Conservation (phyloP, 2,113 vertebrate species). For the Lepisosteus osseus region DNA sequence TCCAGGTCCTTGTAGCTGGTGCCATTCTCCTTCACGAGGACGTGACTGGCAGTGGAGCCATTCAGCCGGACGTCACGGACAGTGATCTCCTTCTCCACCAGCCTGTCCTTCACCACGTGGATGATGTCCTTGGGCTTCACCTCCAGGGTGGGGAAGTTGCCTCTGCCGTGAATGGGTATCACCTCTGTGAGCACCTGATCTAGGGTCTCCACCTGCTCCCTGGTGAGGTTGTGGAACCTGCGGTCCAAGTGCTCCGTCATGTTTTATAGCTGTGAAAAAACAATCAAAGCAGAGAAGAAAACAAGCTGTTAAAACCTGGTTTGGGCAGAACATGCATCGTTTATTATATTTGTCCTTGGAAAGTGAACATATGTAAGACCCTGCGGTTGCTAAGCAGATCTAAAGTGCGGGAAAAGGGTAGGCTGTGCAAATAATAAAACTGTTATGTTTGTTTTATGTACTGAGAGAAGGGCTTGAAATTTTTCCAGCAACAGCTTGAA, state of each 20-base stretch:
- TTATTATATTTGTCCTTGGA: background rate
- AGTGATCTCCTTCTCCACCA: slow-evolving; percentile 77
- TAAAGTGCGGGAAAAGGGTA: slow-evolving; percentile 16
- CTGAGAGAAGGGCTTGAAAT: slow-evolving; percentile 1
- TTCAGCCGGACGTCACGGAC: slow-evolving; percentile 87
- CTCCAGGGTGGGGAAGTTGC: slow-evolving; percentile 93
- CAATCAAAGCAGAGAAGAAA: slow-evolving; percentile 27
- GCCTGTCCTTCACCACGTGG: slow-evolving; percentile 77
- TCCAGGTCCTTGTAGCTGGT: slow-evolving; percentile 93
- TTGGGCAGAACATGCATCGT: background rate
- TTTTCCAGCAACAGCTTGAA: background rate
- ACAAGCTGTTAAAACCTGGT: background rate
- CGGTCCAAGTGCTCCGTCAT: slow-evolving; percentile 80
- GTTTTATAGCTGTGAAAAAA: slow-evolving; percentile 49
- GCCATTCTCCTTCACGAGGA: slow-evolving; percentile 83
- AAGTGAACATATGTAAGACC: background rate
- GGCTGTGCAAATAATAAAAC: slow-evolving; percentile 26
- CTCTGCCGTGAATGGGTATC: slow-evolving; percentile 90
- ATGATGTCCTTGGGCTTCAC: slow-evolving; percentile 91
- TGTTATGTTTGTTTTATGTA: slow-evolving; percentile 10
- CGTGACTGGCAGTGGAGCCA: slow-evolving; percentile 91
- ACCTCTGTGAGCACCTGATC: slow-evolving; percentile 84
- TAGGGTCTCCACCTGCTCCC: slow-evolving; percentile 81
- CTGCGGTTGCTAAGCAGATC: slow-evolving; percentile 25
- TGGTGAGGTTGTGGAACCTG: slow-evolving; percentile 85